Percentiles rank a stretch among this genome's conserved stretches.
Evolutionary conservation across 2,888 invertebrate species (phyloP).

Genomic region (Lochmaea crataegi): DNA sequence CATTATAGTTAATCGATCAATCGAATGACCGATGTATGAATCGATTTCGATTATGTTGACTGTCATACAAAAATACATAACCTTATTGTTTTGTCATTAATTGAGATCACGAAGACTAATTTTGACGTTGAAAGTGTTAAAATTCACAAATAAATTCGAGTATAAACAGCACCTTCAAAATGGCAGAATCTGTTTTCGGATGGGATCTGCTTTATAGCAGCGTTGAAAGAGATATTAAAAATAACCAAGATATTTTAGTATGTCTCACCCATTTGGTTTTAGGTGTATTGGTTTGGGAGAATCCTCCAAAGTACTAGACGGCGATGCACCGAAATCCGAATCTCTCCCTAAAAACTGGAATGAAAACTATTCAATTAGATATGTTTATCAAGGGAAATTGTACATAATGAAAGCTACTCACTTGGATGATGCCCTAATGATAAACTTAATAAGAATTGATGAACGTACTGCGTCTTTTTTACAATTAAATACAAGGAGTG

Average conservation of each 20-base stretch:
- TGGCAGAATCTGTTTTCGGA: conserved; percentile 67
- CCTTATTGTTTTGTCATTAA: neutral
- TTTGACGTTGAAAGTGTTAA: neutral
- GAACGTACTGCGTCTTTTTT: conserved; percentile 66
- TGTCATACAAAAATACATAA: conserved; percentile 3
- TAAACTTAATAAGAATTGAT: conserved; percentile 64
- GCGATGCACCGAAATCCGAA: conserved; percentile 73
- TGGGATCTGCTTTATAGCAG: conserved; percentile 75
- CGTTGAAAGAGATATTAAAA: conserved; percentile 70
- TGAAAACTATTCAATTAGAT: conserved; percentile 79
- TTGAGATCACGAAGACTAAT: neutral
- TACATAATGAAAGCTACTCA: conserved; percentile 71
- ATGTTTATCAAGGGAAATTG: conserved; percentile 74
- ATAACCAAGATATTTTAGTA: conserved; percentile 77
- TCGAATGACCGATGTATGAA: neutral
- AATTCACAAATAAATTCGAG: conserved; percentile 36
- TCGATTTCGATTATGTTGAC: neutral
- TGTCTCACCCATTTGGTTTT: conserved; percentile 80
- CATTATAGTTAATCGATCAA: conserved; percentile 3
- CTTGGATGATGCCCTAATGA: conserved; percentile 60
- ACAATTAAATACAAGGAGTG: conserved; percentile 62
- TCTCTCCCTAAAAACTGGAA: conserved; percentile 83
- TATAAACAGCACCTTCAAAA: conserved; percentile 39
- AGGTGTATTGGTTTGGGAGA: conserved; percentile 80
- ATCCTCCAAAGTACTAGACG: conserved; percentile 62